A percentile compares a stretch with the other conserved stretches of the same genome.
Evolutionary conservation across 2,113 vertebrate species (phyloP).

Genomic region (Okapia johnstoni): DNA sequence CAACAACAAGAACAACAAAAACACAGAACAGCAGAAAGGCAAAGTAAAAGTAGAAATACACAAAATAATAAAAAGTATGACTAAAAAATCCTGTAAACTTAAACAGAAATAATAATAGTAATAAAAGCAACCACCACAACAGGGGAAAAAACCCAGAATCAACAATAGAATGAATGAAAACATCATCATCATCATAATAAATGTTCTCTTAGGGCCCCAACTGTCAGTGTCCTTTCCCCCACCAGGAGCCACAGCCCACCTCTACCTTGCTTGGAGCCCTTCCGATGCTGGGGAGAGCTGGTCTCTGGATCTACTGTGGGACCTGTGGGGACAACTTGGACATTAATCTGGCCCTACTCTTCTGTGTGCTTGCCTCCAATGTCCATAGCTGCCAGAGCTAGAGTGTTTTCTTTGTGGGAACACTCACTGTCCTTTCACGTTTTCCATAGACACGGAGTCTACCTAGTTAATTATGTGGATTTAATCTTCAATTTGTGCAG

Average conservation of each 20-base stretch:
- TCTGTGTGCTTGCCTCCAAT: background rate
- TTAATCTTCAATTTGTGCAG: background rate
- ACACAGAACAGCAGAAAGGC: background rate
- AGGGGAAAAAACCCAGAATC: background rate
- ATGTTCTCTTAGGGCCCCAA: background rate
- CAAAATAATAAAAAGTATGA: background rate
- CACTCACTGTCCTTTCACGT: background rate
- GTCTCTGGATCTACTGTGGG: background rate
- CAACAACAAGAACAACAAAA: background rate
- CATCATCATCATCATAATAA: background rate
- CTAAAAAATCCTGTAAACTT: background rate
- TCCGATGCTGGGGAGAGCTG: background rate
- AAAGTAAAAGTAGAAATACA: background rate
- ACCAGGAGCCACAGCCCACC: background rate
- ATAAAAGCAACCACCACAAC: background rate
- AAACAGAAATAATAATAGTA: background rate
- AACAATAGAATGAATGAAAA: background rate
- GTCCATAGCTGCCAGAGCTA: background rate
- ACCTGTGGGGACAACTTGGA: background rate
- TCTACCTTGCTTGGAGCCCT: background rate
- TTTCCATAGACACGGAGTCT: background rate
- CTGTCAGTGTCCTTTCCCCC: background rate
- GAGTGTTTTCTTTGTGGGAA: background rate
- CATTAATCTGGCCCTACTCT: background rate
- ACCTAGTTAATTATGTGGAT: background rate